Conservation (phyloP, 2,797 vertebrate genomes). For the Anas capensis region DNA sequence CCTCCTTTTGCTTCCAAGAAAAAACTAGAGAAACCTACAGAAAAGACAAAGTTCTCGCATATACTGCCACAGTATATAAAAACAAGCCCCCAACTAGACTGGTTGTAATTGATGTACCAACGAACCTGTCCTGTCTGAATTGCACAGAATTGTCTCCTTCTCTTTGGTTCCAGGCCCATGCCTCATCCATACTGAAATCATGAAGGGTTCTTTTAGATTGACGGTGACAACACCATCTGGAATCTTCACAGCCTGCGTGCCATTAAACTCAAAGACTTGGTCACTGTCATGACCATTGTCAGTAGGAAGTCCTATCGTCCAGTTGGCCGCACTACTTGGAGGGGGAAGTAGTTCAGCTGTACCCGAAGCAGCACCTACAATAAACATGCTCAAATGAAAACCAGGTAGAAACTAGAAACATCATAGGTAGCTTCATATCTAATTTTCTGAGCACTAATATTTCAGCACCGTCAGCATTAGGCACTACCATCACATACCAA, state of each 20-base stretch:
- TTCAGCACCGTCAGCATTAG: background rate
- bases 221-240: constrained; percentile 89
- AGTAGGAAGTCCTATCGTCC: constrained; percentile 92
- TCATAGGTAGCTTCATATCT: background rate
- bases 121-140: constrained; percentile 95
- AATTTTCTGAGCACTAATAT: background rate
- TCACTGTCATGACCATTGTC: constrained; percentile 98
- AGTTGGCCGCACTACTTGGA: constrained; percentile 90
- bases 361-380: constrained; percentile 87
- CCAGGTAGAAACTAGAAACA: background rate
- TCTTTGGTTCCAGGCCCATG: constrained; percentile 91
- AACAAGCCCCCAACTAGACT: background rate
- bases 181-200: constrained; percentile 96
- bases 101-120: rapidly evolving
- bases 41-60: background rate
- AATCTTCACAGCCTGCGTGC: constrained; percentile 93
- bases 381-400: background rate
- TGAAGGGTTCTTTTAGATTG: constrained; percentile 91
- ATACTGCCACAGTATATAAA: background rate
- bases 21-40: background rate
- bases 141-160: constrained; percentile 95
- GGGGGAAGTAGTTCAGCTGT: constrained; percentile 93
- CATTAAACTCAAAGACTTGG: constrained; percentile 98
- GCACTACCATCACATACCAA: background rate
- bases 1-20: background rate